Evolutionary conservation across 1,140 invertebrate species (phyloP), one percentile per base, ranked within the genome.

Genomic region (Dinoponera quadriceps): DNA sequence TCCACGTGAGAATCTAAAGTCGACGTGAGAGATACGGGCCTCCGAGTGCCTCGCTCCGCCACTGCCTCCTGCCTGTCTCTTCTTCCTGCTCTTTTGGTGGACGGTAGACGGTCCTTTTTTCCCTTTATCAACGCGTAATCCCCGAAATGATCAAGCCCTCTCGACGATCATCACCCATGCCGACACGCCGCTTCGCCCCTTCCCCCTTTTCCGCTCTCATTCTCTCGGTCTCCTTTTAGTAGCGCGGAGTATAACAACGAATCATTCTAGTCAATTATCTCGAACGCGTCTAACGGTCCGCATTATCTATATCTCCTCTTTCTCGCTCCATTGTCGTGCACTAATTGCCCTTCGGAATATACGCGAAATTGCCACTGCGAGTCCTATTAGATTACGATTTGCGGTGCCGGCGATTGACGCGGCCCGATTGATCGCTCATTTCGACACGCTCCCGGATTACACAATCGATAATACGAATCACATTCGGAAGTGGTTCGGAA

Each of bases 201-300:
- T 75, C 57, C 75, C 85, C 82, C 75, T 87, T 54, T 66, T 66
- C 59, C 68, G 48, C 84, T 73, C 83, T 86, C 85, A 82, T 77
- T 88, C 87, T 77, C 16, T 48, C 80, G 59, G 51, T 66, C 74
- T 72, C 85, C 78, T 88, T 90, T 86, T 69, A 87, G 69, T 74
- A 85, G 69, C 86, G 69, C 75, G 83, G 71, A 85, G 54, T 78
- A 44, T 44, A 88, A 88, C 85, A 84, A 77, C 71, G 86, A 88
- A 88, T 88, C 85, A 88, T 88, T 80, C 74, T 83, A 85, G 87
- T 88, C 86, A 85, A 88, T 88, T 88, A 88, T 85, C 78, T 82
- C 74, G 73, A 73, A 85, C 83, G 83, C 87, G 83, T 57, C 69
- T 18, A 66, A 59, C 74, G 62, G 73, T n/a, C n/a, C 38, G 9